Base-by-base conservation (phyloP, 2,888 invertebrate species). In the Strigamia maritima region DNA sequence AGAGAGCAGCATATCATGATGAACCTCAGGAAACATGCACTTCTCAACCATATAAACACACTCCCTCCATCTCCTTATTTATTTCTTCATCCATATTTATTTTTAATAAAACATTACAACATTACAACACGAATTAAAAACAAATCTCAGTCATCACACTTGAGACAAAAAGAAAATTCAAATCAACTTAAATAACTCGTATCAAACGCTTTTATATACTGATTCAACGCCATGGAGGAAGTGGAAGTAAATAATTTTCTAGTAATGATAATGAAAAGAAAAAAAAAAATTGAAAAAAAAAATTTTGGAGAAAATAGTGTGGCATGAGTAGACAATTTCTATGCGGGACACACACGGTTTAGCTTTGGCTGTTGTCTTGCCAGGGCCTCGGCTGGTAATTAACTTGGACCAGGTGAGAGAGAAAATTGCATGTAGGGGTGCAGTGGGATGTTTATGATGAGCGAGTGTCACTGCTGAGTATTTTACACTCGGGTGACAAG, bases 391-490 rank as follows among this genome's bases (percentile, higher is more conserved):
- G 7, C 7, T n/a, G 28, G 70, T 70, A 70, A 70, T 70, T 70
- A 70, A 70, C 70, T 70, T n/a, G 70, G 70, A 70, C 70, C 70
- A 70, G 70, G 70, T 70, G 70, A 70, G 70, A 70, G 70, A 70
- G 70, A 70, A 70, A 70, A 70, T 70, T 70, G 70, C 70, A 26
- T 70, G 70, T 28, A 70, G 70, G 70, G 70, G 70, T 70, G 70
- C 70, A 70, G 70, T 70, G 70, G 70, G 35, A 75, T 31, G 75
- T 75, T 75, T 75, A 38, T 40, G 75, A 75, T 35, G 40, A 75
- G 40, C 75, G 75, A 75, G 40, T 75, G 75, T 75, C 75, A 35
- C 75, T 75, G 75, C 40, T 75, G 70, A 35, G 75, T 75, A 75
- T 75, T 75, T 75, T 40, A 75, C 40, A 70, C 40, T 75, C 75